Evolutionary conservation across 2,797 vertebrate species (phyloP), one percentile per base, ranked within the genome.

Genomic region (Eutrigla gurnardus): DNA sequence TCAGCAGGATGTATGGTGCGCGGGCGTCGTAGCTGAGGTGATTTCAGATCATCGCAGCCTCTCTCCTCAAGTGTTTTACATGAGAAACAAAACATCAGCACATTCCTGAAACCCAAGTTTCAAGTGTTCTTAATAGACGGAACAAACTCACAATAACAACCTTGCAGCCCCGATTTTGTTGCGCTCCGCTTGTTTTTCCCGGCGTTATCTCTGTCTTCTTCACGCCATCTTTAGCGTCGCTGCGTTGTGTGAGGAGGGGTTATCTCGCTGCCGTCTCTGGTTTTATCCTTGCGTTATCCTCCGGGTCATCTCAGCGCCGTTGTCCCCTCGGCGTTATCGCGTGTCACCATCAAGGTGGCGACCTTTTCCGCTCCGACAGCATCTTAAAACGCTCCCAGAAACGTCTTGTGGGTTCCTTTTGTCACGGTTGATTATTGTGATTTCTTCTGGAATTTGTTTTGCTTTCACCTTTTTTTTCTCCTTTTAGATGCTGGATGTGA

Each of bases 231-330:
- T 32, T 33, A 42, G 74, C 69, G 81, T 68, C 36, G 74, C 66
- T 36, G 70, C 64, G 73, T 76, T 65, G 81, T 74, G 67, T 6
- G 62, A 73, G 69, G 25, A 25, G 25, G 25, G 39, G 63, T 82
- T 88, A 89, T 90, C 86, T 35, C 6, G 39, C 74, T 54, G 73
- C 75, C 80, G 83, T 90, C 85, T 75, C 66, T 4, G 32, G 17
- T 75, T 88, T 87, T 86, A 90, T 91, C 91, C 84, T 65, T 78
- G 77, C 80, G 66, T 83, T 88, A 92, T 91, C 86, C 65, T 35
- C 53, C 3, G 25, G 67, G 73, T 86, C 84, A 81, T 84, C 83
- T 75, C 49, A 5, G 60, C 9, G 50, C 49, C 65, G 68, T 84
- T 79, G 65, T 83, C 76, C 85, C 35, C 3, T 25, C 25, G 1